Percentiles rank a stretch among this genome's conserved stretches.
phyloP scores from a whole-genome alignment of 1,140 invertebrate genomes.

The Drosophila nigromelanica region DNA sequence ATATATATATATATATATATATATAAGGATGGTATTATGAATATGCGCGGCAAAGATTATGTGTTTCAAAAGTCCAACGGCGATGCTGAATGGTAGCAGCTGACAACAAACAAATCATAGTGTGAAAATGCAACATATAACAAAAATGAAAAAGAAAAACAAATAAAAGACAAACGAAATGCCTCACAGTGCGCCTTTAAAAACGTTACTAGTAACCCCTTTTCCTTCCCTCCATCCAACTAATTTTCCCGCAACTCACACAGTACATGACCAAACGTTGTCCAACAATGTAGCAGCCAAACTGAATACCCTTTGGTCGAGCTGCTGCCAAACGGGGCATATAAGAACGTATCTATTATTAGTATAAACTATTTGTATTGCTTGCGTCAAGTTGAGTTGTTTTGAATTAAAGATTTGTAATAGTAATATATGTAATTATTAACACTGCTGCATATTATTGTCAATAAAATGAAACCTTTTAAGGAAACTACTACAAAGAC shows the following conservation, averaged over 20 bases:
- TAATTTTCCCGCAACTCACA: background rate
- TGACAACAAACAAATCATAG: constrained; percentile 5
- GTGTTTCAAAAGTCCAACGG: constrained; percentile 99
- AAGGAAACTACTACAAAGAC: constrained; percentile 11
- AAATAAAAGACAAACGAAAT: constrained; percentile 61
- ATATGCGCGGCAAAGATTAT: constrained; percentile 98
- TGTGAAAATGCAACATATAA: constrained; percentile 26
- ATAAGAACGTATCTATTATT: constrained; percentile 45
- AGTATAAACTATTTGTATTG: constrained; percentile 50
- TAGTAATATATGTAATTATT: constrained; percentile 45
- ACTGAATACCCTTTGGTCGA: background rate
- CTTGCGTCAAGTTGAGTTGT: constrained; percentile 42
- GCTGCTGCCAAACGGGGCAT: constrained; percentile 27
- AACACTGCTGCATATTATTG: constrained; percentile 59
- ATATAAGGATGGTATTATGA: constrained; percentile 99
- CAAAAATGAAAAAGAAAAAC: constrained; percentile 53
- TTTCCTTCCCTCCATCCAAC: background rate
- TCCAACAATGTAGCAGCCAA: constrained; percentile 12
- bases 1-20: no score
- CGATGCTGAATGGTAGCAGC: constrained; percentile 98
- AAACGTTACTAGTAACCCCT: constrained; percentile 16
- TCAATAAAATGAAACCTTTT: constrained; percentile 65
- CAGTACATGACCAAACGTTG: constrained; percentile 52
- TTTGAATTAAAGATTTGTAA: constrained; percentile 55
- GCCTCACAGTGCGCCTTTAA: constrained; percentile 66